Base-by-base conservation (phyloP, 2,888 invertebrate genomes). In the Apamea epomidion region DNA sequence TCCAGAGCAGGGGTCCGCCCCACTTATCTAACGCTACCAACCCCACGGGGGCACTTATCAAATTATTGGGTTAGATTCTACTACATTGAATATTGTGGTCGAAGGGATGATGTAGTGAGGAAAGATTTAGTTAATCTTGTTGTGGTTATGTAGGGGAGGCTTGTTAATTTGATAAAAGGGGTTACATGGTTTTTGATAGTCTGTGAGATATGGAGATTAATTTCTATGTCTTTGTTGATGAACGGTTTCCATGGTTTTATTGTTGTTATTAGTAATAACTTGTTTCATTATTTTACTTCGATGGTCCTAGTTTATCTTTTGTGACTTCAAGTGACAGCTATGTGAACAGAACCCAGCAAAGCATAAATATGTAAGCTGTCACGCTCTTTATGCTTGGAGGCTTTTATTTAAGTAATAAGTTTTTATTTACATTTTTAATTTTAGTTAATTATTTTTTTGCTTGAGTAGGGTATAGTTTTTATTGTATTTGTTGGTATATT, bases 21-120 rank as follows among this genome's bases (percentile, higher is more conserved):
- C 71, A 60, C 74, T 88, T 88, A 88, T 88, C 88, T 88, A n/a
- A 69, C 68, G 54, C 32, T 2, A 68, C 85, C 80, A 74, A n/a
- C 65, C 84, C 81, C 78, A 25, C 25, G 85, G 78, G 86, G 65
- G 81, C 68, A 74, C 73, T 89, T 89, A 89, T 89, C 86, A 84
- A 86, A 87, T 90, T 87, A 89, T 86, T 77, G 58, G 71, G 73
- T 83, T 76, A 48, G 60, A 67, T 67, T 73, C 48, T 67, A 54
- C 72, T 58, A 73, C 77, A 84, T 78, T 85, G 74, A 78, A 85
- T 85, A 82, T 74, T 84, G 84, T 72, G 89, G 87, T 37, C 18
- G 71, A 21, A 60, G 62, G 81, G 78, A 82, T 76, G 67, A 65
- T 65, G 79, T 70, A 71, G 25, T 65, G 82, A 37, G 16, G 18